These are phyloP conservation scores for Dorcus hopei DNA, from an alignment of 2,888 invertebrate genomes.

Conservation along the genomic window DNA sequence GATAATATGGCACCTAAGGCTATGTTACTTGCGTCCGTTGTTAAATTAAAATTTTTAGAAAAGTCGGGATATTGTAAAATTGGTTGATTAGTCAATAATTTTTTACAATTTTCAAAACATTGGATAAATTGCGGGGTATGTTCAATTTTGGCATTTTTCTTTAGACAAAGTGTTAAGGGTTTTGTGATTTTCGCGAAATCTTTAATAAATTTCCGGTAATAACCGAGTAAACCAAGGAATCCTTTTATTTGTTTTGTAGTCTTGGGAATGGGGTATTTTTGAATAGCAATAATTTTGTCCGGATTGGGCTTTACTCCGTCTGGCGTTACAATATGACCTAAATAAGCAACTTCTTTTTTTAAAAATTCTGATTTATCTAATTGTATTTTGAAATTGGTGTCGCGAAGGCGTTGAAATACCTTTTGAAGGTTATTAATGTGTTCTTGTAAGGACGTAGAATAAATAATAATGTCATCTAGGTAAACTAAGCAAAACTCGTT, in stretches of 20 bases:
- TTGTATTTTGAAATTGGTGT: neutral
- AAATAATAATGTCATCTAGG: conserved; percentile 27
- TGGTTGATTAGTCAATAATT: conserved; percentile 14
- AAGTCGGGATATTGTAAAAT: conserved; percentile 17
- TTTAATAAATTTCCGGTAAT: conserved; percentile 13
- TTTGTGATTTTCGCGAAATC: conserved; percentile 20
- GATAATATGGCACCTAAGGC: conserved; percentile 10
- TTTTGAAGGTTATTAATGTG: neutral
- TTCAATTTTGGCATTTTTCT: conserved; percentile 13
- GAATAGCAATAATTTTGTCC: conserved; percentile 8
- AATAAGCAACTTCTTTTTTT: conserved; percentile 7
- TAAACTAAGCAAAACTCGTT: conserved; percentile 19
- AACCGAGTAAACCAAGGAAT: conserved; percentile 11
- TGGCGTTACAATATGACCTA: conserved; percentile 13
- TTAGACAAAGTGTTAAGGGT: conserved; percentile 16
- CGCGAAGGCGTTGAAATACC: conserved; percentile 4
- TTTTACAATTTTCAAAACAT: conserved; percentile 13
- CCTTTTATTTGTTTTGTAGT: conserved; percentile 12
- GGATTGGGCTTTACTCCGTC: conserved; percentile 16
- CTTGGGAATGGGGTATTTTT: conserved; percentile 12
- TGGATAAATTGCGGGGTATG: conserved; percentile 9
- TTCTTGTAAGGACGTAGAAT: neutral
- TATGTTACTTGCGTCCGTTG: conserved; percentile 14
- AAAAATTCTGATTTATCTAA: neutral
- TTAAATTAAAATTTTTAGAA: conserved; percentile 11